Evolutionary conservation across 2,888 invertebrate species (phyloP), one percentile per base, ranked within the genome.

Genomic region (Gnatocerus cornutus): DNA sequence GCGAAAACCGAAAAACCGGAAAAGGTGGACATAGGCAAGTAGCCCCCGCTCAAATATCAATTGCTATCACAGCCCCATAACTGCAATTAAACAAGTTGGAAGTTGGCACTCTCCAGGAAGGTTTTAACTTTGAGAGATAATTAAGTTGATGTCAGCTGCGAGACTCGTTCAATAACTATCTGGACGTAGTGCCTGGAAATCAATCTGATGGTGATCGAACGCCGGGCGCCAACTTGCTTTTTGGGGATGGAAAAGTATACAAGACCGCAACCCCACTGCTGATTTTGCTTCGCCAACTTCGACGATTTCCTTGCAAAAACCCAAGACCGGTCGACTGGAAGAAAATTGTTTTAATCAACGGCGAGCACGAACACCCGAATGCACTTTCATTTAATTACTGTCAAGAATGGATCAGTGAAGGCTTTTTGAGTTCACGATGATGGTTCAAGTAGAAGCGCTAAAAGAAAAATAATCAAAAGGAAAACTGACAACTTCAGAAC

Each of bases 131-230:
- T 39, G 73, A 59, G 52, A 75, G 77, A 78, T 78, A 78, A 78
- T 78, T 78, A 76, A 78, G 78, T 78, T 76, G 77, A 75, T 76
- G 78, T 78, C 78, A 78, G 75, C 76, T 73, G 74, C 73, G 74
- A 72, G 73, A 74, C 71, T 72, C 77, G 77, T 73, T 76, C 78
- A 73, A 77, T 77, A 76, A 77, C 75, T 74, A 73, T 73, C 59
- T 69, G 59, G 65, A 65, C 64, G 65, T 48, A 41, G 61, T 55
- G 71, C 69, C 58, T 74, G 76, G 76, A 67, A 75, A 77, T 77
- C 75, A 77, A 74, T 76, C 75, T 73, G 78, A 76, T 74, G 72
- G 74, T 74, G 72, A 75, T 76, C 73, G 73, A 73, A 72, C 70
- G 56, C 55, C 63, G 69, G 46, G 55, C 45, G 59, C 69, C 69